Conservation (phyloP, 2,797 vertebrate species). For the Triplophysa yarkandensis region DNA sequence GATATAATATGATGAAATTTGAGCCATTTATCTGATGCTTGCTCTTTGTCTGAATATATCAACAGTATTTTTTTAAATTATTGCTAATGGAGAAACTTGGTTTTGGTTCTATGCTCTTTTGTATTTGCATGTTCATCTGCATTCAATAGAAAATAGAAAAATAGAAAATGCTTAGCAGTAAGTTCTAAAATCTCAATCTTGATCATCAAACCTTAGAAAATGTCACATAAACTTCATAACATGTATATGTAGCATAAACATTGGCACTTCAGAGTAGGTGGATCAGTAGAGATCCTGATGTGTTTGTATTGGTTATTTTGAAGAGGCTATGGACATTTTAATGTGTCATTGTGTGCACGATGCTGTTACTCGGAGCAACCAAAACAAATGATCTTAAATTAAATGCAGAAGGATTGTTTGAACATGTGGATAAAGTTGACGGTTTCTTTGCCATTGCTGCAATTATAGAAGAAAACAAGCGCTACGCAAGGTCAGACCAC, state of each 20-base stretch:
- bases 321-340: neutral
- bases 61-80: neutral
- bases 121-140: too few relatives aligned
- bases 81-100: neutral
- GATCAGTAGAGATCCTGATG: neutral
- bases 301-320: neutral
- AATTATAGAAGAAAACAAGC: slow-evolving; percentile 2
- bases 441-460: neutral
- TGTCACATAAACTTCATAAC: neutral
- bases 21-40: neutral
- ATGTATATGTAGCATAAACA: neutral
- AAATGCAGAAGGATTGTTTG: neutral
- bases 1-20: neutral
- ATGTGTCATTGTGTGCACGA: neutral
- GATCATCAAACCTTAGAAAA: neutral
- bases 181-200: neutral
- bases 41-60: neutral
- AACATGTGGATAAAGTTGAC: neutral
- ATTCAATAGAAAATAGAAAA: too few relatives aligned
- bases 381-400: neutral
- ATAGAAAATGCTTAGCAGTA: neutral
- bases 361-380: neutral
- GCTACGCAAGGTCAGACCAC: neutral
- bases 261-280: neutral
- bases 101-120: neutral